Percentiles rank a stretch among this genome's conserved stretches.
phyloP scores from a whole-genome alignment of 2,888 invertebrate species.

The Rambutsinella grinnellia region DNA sequence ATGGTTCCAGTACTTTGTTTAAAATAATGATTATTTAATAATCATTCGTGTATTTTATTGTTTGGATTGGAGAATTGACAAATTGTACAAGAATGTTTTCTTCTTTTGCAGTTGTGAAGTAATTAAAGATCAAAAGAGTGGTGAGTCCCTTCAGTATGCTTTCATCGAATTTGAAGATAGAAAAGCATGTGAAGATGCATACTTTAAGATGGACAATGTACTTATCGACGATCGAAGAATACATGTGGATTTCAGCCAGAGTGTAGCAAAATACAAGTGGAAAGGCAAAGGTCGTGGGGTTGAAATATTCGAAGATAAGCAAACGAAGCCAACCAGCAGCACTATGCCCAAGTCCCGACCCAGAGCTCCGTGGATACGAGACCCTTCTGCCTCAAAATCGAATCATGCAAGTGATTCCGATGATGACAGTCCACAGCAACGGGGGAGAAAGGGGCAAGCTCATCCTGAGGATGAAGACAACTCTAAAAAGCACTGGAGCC shows the following conservation, averaged over 20 bases:
- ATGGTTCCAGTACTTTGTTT: too few species aligned
- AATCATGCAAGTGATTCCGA: slow-evolving; percentile 8
- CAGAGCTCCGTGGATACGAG: slow-evolving; percentile 50
- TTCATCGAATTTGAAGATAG: slow-evolving; percentile 97
- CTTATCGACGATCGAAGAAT: slow-evolving; percentile 98
- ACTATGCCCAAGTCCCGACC: slow-evolving; percentile 25
- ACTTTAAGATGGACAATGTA: slow-evolving; percentile 99
- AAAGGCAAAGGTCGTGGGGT: slow-evolving; percentile 78
- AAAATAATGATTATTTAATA: too few species aligned
- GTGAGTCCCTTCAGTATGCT: slow-evolving; percentile 97
- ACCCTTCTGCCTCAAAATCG: slow-evolving; percentile 42
- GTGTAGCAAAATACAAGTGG: slow-evolving; percentile 95
- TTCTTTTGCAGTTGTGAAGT: slow-evolving; percentile 84
- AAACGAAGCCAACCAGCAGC: slow-evolving; percentile 8
- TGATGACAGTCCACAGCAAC: slow-evolving; percentile 1
- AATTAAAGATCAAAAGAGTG: slow-evolving; percentile 91
- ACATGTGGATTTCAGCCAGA: slow-evolving; percentile 99
- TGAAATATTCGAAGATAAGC: slow-evolving; percentile 52
- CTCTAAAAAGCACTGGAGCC: slow-evolving; percentile 58
- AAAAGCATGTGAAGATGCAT: slow-evolving; percentile 96
- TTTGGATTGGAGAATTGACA: too few species aligned
- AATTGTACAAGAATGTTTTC: slow-evolving; percentile 8
- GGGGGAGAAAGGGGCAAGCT: slow-evolving; percentile 14
- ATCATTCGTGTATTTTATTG: too few species aligned
- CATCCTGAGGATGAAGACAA: slow-evolving; percentile 25